These are phyloP conservation scores for Liopterus haemorrhoidalis DNA, from an alignment of 2,888 invertebrate genomes.

Conservation along the genomic window DNA sequence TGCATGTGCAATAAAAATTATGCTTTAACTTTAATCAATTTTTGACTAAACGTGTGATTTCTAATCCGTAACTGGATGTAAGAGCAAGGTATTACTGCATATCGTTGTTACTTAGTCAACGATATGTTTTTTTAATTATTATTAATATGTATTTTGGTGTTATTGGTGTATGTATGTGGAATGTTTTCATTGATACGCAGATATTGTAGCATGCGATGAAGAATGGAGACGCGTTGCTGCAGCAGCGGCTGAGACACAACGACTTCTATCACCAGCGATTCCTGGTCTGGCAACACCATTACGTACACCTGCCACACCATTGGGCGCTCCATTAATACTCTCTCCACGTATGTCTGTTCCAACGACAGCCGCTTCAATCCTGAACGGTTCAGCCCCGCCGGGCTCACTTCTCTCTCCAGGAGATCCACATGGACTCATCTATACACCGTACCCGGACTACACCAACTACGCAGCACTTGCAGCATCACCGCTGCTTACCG, in stretches of 20 bases:
- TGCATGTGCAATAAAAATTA: no score
- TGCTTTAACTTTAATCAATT: no score
- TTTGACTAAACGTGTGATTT: no score
- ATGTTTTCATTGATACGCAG: no score
- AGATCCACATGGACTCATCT: constrained; percentile 79
- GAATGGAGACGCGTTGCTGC: constrained; percentile 80
- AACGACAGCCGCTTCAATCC: constrained; percentile 63
- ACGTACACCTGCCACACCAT: constrained; percentile 64
- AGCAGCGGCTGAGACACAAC: constrained; percentile 73
- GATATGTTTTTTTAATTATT: no score
- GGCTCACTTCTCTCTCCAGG: constrained; percentile 61
- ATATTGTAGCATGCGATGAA: constrained; percentile 69
- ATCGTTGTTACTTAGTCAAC: no score
- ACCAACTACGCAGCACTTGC: constrained; percentile 82
- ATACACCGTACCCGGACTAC: constrained; percentile 83
- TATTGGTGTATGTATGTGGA: constrained; percentile 47
- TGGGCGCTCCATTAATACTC: constrained; percentile 88
- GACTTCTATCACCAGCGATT: constrained; percentile 58
- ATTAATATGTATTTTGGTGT: constrained; percentile 21
- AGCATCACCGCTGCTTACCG: constrained; percentile 72
- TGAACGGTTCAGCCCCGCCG: constrained; percentile 56
- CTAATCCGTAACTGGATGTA: no score
- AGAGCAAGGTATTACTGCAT: no score
- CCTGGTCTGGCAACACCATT: constrained; percentile 60
- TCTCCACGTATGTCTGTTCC: constrained; percentile 84